Base-by-base conservation (phyloP, 2,113 vertebrate species). In the Megalops atlanticus region DNA sequence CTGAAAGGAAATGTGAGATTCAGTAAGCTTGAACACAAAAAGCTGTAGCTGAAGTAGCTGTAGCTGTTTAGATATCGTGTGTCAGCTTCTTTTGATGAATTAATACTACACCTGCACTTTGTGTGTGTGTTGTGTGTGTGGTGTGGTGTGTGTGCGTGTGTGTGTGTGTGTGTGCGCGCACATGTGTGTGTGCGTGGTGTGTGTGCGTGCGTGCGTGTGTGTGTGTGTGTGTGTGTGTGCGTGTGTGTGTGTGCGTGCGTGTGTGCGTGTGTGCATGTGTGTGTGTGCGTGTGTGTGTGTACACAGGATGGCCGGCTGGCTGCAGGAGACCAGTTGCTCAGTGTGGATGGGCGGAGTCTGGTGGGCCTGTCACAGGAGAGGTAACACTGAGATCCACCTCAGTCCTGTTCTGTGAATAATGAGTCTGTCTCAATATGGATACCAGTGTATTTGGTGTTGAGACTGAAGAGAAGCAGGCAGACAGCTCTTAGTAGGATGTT, bases 341-440 rank as follows among this genome's bases (percentile, higher is more conserved):
- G 95, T 41, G 97, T 98, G 87, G 96, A 99, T 33, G 96, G 97
- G 36, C 93, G 93, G 33, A 97, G 95, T 78, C 92, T 98, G 81
- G 92, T 97, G 35, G 97, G 96, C 33, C 91, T 98, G 77, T 96
- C 94, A 82, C 97, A 98, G 86, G 97, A 99, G 89, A 97, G 97
- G 97, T 98, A 93, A 64, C 45, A 58, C 3, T 24, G n/a, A n/a
- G n/a, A n/a, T n/a, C n/a, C n/a, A n/a, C n/a, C n/a, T n/a, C n/a
- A n/a, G n/a, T n/a, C n/a, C n/a, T n/a, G n/a, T n/a, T n/a, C n/a
- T n/a, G n/a, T n/a, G n/a, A n/a, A n/a, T n/a, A n/a, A n/a, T n/a
- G n/a, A n/a, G n/a, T n/a, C n/a, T n/a, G n/a, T n/a, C n/a, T n/a
- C n/a, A n/a, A n/a, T n/a, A n/a, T n/a, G n/a, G n/a, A n/a, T n/a